These are phyloP conservation scores for Odontamblyopus rebecca DNA, from an alignment of 2,797 vertebrate species.

Conservation along the genomic window DNA sequence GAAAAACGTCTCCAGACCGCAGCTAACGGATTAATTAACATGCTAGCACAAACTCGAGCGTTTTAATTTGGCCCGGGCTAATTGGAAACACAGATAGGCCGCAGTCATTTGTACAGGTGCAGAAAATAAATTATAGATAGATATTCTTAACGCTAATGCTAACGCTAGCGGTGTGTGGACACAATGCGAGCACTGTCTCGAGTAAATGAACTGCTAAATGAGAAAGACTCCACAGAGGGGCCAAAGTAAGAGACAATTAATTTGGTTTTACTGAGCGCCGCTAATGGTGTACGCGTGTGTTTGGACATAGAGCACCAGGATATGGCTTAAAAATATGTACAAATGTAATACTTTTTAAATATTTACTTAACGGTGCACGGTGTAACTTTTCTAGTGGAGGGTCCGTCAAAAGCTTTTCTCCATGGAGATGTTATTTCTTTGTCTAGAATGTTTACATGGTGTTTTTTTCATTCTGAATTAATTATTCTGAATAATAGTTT, in stretches of 20 bases:
- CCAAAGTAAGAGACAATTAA: not conserved
- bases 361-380: no score
- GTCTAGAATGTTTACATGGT: no score
- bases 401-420: no score
- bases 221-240: not conserved
- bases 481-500: no score
- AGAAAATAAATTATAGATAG: conserved; percentile 54
- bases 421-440: no score
- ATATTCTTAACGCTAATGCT: conserved; percentile 21
- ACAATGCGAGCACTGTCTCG: not conserved
- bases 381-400: no score
- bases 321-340: not conserved
- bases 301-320: not conserved
- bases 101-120: conserved; percentile 59
- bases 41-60: conserved; percentile 51
- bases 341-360: not conserved
- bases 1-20: conserved; percentile 38
- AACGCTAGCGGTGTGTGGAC: not conserved
- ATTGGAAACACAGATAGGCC: conserved; percentile 63
- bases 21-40: conserved; percentile 71
- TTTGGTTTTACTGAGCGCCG: not conserved
- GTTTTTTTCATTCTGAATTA: no score
- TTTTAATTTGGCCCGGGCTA: conserved; percentile 67
- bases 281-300: not conserved
- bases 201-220: conserved; percentile 11